phyloP scores from a whole-genome alignment of 1,140 invertebrate genomes.

The Dendrolimus kikuchii region DNA sequence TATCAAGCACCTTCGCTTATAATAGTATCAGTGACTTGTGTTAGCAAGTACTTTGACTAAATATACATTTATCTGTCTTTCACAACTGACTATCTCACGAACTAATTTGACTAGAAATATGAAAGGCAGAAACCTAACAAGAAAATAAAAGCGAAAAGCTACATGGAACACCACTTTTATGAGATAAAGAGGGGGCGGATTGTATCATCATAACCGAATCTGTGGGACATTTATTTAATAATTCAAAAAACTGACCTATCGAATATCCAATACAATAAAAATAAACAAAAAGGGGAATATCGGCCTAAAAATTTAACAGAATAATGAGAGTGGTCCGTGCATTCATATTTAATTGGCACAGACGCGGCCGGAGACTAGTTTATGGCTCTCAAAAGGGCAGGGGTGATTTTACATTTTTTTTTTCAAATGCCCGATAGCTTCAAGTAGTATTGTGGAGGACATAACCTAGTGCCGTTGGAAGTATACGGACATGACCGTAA shows the following conservation, averaged over 20 bases:
- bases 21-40: too few relatives aligned
- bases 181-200: too few relatives aligned
- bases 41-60: too few relatives aligned
- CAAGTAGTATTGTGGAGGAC: slow-evolving; percentile 61
- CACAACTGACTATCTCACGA: too few relatives aligned
- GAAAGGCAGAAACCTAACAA: too few relatives aligned
- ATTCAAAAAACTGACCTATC: slow-evolving; percentile 15
- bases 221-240: slow-evolving; percentile 5
- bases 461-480: slow-evolving; percentile 31
- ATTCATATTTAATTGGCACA: slow-evolving; percentile 66
- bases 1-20: too few relatives aligned
- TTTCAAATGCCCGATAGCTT: slow-evolving; percentile 61
- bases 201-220: too few relatives aligned
- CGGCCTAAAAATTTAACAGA: slow-evolving; percentile 39
- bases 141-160: too few relatives aligned
- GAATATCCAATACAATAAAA: slow-evolving; percentile 17
- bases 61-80: too few relatives aligned
- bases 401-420: slow-evolving; percentile 60
- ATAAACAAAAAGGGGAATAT: slow-evolving; percentile 22
- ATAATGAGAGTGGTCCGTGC: slow-evolving; percentile 55
- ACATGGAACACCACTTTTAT: too few relatives aligned
- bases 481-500: slow-evolving; percentile 19
- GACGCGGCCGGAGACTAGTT: slow-evolving; percentile 35
- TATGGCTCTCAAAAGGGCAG: slow-evolving; percentile 43
- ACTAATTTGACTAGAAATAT: too few relatives aligned